Conservation (phyloP, 2,113 vertebrate genomes). For the Etia nguti region DNA sequence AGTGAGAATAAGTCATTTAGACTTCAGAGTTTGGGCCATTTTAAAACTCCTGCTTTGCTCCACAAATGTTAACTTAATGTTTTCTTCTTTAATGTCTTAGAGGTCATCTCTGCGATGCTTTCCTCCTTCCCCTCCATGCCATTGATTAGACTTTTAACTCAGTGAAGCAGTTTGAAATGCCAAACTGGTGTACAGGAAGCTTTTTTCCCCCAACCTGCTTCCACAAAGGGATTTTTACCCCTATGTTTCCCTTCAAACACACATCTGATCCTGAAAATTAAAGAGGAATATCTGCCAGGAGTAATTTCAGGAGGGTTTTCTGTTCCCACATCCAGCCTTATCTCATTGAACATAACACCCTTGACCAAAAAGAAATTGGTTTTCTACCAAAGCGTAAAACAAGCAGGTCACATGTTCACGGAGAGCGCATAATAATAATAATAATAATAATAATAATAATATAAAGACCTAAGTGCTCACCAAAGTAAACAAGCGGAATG, state of each 20-base stretch:
- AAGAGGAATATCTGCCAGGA: background rate
- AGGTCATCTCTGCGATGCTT: background rate
- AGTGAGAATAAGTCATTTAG: background rate
- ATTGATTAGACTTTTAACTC: background rate
- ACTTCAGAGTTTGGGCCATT: background rate
- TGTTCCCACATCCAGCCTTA: background rate
- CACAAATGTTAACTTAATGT: background rate
- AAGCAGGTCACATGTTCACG: background rate
- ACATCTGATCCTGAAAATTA: slow-evolving; percentile 9
- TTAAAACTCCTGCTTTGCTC: background rate
- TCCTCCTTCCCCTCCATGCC: background rate
- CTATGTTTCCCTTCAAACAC: background rate
- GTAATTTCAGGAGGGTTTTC: background rate
- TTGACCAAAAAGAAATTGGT: background rate
- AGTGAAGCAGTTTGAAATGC: background rate
- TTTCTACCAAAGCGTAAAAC: slow-evolving; percentile 7
- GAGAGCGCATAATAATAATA: background rate
- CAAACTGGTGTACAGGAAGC: background rate
- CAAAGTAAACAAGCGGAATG: background rate
- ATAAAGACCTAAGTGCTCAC: background rate
- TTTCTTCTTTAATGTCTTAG: background rate
- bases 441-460: background rate
- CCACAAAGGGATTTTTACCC: background rate
- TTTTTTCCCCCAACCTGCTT: background rate
- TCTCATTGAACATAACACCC: slow-evolving; percentile 5